These are phyloP conservation scores for Morelia viridis DNA, from an alignment of 2,797 vertebrate species.

Conservation along the genomic window DNA sequence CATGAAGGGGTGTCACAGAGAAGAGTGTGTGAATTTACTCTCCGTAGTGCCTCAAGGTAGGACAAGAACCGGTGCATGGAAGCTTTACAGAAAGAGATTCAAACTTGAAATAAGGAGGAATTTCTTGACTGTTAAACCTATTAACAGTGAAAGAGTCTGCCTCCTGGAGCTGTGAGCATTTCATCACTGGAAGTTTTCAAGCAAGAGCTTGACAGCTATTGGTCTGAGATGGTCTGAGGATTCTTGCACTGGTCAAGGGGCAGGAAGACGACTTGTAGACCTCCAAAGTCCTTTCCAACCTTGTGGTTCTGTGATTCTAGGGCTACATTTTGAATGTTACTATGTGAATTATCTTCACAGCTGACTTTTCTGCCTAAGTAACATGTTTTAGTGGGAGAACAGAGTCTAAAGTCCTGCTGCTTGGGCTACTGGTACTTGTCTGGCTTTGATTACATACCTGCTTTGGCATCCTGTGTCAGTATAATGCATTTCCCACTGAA, in stretches of 20 bases:
- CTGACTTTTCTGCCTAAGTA: neutral
- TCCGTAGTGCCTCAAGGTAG: neutral
- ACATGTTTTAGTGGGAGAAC: neutral
- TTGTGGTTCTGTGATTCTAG: neutral
- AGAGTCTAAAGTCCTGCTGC: neutral
- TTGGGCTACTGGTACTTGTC: neutral
- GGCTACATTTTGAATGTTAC: neutral
- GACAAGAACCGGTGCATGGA: neutral
- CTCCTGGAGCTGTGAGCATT: neutral
- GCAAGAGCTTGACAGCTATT: neutral
- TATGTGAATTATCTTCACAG: neutral
- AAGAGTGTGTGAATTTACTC: neutral
- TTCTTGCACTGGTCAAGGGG: no score
- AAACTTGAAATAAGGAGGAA: neutral
- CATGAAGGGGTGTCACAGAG: neutral
- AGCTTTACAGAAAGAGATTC: neutral
- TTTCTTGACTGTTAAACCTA: neutral
- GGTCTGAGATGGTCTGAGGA: neutral
- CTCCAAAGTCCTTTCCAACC: neutral
- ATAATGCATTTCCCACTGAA: no score
- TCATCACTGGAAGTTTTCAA: neutral
- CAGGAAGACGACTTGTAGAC: neutral
- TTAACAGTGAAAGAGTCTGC: neutral
- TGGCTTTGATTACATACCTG: no score
- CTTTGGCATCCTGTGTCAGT: no score